These are phyloP conservation scores for Cloeon dipterum DNA, from an alignment of 2,888 invertebrate species.

Conservation along the genomic window DNA sequence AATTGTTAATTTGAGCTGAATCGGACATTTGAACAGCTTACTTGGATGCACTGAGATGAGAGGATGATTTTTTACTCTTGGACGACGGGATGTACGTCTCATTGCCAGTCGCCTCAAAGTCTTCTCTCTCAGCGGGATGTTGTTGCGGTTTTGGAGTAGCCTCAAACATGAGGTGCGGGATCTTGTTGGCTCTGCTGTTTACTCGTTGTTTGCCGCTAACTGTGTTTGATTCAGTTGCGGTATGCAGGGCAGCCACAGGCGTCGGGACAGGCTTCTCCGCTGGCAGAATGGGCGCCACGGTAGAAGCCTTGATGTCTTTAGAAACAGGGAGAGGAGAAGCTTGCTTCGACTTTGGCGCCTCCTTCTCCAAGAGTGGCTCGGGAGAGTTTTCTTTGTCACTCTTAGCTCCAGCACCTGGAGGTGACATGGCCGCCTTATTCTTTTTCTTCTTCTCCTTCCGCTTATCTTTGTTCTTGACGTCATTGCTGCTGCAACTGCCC, in stretches of 20 bases:
- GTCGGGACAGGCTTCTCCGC: constrained; percentile 6
- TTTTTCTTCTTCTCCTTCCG: constrained; percentile 41
- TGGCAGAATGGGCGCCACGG: neutral
- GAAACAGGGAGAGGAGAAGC: neutral
- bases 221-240: constrained; percentile 16
- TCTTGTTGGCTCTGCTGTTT: constrained; percentile 16
- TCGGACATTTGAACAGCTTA: constrained; percentile 4
- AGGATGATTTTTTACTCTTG: constrained; percentile 14
- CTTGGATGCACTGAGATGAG: constrained; percentile 14
- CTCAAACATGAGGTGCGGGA: constrained; percentile 38
- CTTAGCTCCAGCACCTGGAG: constrained; percentile 1
- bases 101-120: constrained; percentile 46
- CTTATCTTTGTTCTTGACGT: constrained; percentile 35
- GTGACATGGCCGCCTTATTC: constrained; percentile 18
- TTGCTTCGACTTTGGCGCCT: constrained; percentile 11
- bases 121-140: constrained; percentile 50
- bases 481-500: constrained; percentile 70
- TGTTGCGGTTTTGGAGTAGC: constrained; percentile 32
- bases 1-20: too few relatives aligned
- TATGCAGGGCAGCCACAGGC: constrained; percentile 11
- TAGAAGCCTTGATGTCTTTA: neutral
- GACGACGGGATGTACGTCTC: constrained; percentile 26
- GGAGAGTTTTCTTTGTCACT: constrained; percentile 2
- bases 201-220: constrained; percentile 9
- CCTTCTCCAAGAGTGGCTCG: constrained; percentile 19